Evolutionary conservation across 2,888 invertebrate genomes (phyloP), one percentile per base, ranked within the genome.

Genomic region (Aleiodes leptofemur): DNA sequence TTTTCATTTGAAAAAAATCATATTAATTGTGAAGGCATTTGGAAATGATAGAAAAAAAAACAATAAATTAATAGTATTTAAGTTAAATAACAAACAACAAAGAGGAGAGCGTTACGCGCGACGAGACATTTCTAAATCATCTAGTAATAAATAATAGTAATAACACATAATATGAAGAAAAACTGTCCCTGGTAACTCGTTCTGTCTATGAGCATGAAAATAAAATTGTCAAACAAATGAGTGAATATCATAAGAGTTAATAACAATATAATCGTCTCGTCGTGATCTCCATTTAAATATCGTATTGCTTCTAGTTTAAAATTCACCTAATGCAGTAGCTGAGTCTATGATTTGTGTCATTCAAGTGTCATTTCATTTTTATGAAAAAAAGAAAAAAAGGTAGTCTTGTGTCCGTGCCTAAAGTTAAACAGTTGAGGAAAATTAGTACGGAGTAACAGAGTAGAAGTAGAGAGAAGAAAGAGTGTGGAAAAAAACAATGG

Each of bases 11-110:
- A 16, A 1, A 55, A 34, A 70, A 70, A 38, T 34, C 11, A 50
- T 31, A 31, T 4, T 29, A 50, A 51, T 48, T 57, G n/a, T 64
- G 13, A 31, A 38, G 69, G 13, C 29, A 31, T n/a, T 29, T 31
- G n/a, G 3, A 51, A 48, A 43, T 43, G 14, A 71, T 71, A 43
- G 57, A 43, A 23, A 23, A 23, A 23, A 23, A 23, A 50, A 71
- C 59, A 73, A 73, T 68, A 68, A 68, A 50, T 68, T 68, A 73
- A 73, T 68, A 34, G 56, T 73, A 56, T 23, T 57, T 43, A 14
- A 13, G 55, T 66, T 72, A 55, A 66, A 55, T 55, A 72, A 72
- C 38, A 64, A 72, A 29, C 72, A 66, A 72, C 72, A 66, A 72
- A 23, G 53, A 64, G 6, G 13, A n/a, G 53, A 43, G 23, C 23